Conservation (phyloP, 2,113 vertebrate species). For the Struthio camelus region DNA sequence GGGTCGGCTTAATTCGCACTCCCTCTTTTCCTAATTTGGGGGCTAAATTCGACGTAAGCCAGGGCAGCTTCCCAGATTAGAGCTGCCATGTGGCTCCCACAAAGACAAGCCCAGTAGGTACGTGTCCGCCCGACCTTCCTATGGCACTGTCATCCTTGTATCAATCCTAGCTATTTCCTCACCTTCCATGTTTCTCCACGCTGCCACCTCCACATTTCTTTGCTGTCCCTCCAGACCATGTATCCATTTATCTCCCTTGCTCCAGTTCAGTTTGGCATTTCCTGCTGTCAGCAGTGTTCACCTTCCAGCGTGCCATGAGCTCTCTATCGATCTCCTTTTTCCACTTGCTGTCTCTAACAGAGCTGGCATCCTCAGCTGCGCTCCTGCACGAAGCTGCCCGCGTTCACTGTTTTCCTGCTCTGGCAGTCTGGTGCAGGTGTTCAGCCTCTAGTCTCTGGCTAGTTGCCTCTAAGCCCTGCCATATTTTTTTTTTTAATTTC, state of each 20-base stretch:
- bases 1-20: accelerated
- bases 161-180: neutral
- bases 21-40: neutral
- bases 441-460: neutral
- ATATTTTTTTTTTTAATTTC: neutral
- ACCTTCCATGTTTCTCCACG: neutral
- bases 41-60: neutral
- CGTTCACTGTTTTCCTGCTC: neutral
- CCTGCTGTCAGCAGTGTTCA: neutral
- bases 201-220: neutral
- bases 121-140: neutral
- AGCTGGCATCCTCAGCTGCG: neutral
- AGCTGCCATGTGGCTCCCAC: neutral
- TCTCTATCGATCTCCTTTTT: neutral
- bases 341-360: neutral
- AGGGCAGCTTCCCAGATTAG: neutral
- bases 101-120: neutral
- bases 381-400: neutral
- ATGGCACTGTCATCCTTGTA: neutral
- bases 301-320: neutral
- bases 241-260: neutral
- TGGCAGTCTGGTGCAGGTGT: neutral
- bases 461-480: neutral
- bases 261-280: neutral
- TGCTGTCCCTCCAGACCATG: neutral